phyloP scores from a whole-genome alignment of 2,888 invertebrate species.

The Drosophila formosana region DNA sequence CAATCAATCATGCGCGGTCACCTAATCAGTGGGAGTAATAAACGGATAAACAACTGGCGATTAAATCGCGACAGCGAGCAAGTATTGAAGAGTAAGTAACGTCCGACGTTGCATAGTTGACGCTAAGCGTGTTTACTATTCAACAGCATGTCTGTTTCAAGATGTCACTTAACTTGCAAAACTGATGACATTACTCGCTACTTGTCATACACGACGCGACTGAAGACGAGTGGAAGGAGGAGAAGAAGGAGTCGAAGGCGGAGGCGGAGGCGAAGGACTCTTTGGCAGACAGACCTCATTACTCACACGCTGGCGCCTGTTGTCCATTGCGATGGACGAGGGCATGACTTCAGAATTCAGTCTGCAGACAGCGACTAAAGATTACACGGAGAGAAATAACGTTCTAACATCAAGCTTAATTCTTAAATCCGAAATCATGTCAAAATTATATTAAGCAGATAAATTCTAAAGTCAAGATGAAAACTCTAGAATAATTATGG shows the following conservation, averaged over 20 bases:
- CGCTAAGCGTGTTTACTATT: slow-evolving; percentile 8
- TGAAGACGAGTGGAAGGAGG: slow-evolving; percentile 14
- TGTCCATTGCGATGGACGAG: slow-evolving; percentile 36
- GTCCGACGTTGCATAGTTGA: not conserved
- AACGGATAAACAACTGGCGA: not conserved
- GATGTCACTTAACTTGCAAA: slow-evolving; percentile 9
- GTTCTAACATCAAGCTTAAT: too few relatives aligned
- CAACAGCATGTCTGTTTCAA: slow-evolving; percentile 10
- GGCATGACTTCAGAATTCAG: slow-evolving; percentile 5
- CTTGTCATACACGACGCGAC: slow-evolving; percentile 34
- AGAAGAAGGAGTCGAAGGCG: not conserved
- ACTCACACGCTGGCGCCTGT: slow-evolving; percentile 58
- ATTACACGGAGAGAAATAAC: not conserved
- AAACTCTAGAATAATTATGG: too few relatives aligned
- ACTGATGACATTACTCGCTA: slow-evolving; percentile 33
- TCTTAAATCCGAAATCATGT: too few relatives aligned
- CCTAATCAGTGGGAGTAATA: not conserved
- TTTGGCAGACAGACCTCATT: slow-evolving; percentile 45
- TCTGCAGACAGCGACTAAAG: not conserved
- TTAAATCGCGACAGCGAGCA: slow-evolving; percentile 1
- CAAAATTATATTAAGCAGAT: too few relatives aligned
- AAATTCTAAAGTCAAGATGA: too few relatives aligned
- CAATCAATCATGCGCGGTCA: not conserved
- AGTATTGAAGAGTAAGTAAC: not conserved
- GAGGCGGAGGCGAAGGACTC: not conserved